These are phyloP conservation scores for Glareola pratincola DNA, from an alignment of 2,113 vertebrate species.

Conservation along the genomic window DNA sequence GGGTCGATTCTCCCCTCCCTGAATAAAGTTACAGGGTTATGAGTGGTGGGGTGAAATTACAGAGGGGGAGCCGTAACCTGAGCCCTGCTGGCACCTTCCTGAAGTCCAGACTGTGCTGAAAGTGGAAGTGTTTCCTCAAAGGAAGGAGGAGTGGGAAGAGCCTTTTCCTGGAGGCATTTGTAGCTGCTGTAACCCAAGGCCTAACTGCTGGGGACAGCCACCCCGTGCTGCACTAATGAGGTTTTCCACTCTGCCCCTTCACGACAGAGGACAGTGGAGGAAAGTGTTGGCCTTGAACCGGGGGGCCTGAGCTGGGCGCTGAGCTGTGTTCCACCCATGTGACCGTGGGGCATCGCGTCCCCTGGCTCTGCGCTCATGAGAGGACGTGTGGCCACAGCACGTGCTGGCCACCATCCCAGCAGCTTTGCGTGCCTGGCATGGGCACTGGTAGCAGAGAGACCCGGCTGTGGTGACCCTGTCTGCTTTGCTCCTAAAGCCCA, in stretches of 20 bases:
- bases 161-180: background rate
- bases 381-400: background rate
- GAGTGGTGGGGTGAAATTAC: slow-evolving; percentile 37
- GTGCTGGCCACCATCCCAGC: background rate
- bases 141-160: background rate
- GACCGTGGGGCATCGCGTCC: background rate
- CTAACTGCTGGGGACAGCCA: background rate
- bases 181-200: background rate
- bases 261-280: background rate
- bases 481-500: background rate
- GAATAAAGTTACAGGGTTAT: slow-evolving; percentile 5
- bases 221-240: fast-evolving
- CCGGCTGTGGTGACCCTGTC: background rate
- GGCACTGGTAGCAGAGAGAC: background rate
- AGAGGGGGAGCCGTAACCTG: slow-evolving; percentile 22
- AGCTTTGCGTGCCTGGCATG: background rate
- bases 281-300: background rate
- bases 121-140: background rate
- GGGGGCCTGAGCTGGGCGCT: background rate
- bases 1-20: background rate
- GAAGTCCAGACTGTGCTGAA: background rate
- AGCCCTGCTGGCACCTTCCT: background rate
- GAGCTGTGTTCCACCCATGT: background rate
- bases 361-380: background rate
- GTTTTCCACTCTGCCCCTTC: background rate